phyloP scores from a whole-genome alignment of 2,888 invertebrate genomes.

The Tenthredo notha region DNA sequence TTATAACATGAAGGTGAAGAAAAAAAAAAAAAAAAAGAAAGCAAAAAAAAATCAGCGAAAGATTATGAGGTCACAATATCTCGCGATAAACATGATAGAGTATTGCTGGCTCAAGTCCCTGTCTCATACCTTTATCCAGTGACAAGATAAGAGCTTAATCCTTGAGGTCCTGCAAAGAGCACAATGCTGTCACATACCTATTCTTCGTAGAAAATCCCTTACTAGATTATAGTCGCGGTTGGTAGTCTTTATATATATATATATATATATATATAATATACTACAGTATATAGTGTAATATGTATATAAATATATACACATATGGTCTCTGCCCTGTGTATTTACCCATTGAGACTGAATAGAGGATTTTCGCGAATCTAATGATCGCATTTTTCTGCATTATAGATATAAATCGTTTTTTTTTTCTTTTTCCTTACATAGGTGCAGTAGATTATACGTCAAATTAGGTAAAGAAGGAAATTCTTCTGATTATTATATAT shows the following conservation, averaged over 20 bases:
- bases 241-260: neutral
- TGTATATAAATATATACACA: neutral
- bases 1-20: neutral
- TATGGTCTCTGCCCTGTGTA: no score
- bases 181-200: neutral
- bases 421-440: no score
- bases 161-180: neutral
- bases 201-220: neutral
- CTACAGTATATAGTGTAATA: no score
- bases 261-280: no score
- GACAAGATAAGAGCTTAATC: conserved; percentile 43
- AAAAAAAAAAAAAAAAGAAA: neutral
- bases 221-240: neutral
- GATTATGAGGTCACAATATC: neutral
- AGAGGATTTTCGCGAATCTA: neutral
- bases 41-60: neutral
- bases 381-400: no score
- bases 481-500: no score
- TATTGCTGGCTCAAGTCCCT: neutral
- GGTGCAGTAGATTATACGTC: no score
- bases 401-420: no score
- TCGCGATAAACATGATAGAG: neutral
- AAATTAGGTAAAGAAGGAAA: no score
- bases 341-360: neutral
- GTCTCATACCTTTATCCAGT: neutral